Percentiles rank a stretch among this genome's conserved stretches.
These are phyloP conservation scores for Sceloporus tristichus DNA, from an alignment of 2,113 vertebrate species.

Conservation along the genomic window DNA sequence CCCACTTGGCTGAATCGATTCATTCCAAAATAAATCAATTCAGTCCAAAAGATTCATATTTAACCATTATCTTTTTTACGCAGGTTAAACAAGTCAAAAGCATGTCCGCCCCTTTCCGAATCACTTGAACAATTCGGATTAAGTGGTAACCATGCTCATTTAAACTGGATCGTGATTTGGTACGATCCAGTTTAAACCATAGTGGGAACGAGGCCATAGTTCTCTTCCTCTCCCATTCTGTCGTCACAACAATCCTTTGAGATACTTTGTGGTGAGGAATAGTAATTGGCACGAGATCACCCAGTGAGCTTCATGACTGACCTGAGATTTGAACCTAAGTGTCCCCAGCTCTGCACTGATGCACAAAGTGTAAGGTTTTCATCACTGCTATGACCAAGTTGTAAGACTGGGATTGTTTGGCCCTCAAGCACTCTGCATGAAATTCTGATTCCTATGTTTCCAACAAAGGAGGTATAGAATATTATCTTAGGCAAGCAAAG, in stretches of 20 bases:
- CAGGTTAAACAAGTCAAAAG: too few species aligned
- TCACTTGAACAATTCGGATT: too few species aligned
- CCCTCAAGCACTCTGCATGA: neutral
- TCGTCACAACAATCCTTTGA: neutral
- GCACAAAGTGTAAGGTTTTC: neutral
- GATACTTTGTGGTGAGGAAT: neutral
- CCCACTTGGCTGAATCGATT: too few species aligned
- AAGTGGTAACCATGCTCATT: too few species aligned
- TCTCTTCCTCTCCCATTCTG: neutral
- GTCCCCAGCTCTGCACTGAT: neutral
- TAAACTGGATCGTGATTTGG: too few species aligned
- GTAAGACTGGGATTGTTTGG: neutral
- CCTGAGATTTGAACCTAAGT: neutral
- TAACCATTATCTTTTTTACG: too few species aligned
- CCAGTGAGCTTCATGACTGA: neutral
- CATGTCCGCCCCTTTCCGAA: too few species aligned
- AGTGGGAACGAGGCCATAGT: neutral
- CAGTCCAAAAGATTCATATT: too few species aligned
- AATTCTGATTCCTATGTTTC: neutral
- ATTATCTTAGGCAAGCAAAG: neutral
- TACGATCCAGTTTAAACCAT: too few species aligned
- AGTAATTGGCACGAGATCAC: neutral
- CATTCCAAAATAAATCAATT: too few species aligned
- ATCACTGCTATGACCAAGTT: neutral
- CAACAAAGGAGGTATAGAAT: neutral